phyloP scores from a whole-genome alignment of 2,113 vertebrate species.

The Poecile atricapillus region DNA sequence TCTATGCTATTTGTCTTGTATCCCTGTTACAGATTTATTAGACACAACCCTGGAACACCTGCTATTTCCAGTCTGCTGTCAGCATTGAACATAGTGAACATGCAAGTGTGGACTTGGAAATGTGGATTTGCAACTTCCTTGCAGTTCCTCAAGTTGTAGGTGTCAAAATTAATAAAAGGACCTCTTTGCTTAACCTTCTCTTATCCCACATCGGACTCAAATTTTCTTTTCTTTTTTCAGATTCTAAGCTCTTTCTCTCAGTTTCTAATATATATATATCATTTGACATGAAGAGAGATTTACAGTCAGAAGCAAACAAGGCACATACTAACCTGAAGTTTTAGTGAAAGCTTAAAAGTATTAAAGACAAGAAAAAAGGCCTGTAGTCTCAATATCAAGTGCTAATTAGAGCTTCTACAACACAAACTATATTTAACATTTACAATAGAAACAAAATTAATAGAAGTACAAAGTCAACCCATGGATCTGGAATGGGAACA shows the following conservation, averaged over 20 bases:
- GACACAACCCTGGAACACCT: not conserved
- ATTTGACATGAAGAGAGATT: not conserved
- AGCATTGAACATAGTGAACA: not conserved
- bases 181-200: not conserved
- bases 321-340: not conserved
- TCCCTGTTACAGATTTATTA: not conserved
- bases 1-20: not conserved
- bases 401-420: not conserved
- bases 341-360: not conserved
- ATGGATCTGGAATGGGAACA: not conserved
- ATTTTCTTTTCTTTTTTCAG: not conserved
- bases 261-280: not conserved
- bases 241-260: not conserved
- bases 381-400: not conserved
- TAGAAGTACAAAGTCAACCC: not conserved
- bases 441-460: not conserved
- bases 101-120: not conserved
- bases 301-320: not conserved
- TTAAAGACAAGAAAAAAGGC: not conserved
- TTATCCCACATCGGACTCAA: accelerated
- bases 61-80: not conserved
- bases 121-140: not conserved
- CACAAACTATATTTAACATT: not conserved
- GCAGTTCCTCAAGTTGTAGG: not conserved
- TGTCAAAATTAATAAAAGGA: not conserved